Base-by-base conservation (phyloP, 2,888 invertebrate genomes). In the Bellardia bayeri region DNA sequence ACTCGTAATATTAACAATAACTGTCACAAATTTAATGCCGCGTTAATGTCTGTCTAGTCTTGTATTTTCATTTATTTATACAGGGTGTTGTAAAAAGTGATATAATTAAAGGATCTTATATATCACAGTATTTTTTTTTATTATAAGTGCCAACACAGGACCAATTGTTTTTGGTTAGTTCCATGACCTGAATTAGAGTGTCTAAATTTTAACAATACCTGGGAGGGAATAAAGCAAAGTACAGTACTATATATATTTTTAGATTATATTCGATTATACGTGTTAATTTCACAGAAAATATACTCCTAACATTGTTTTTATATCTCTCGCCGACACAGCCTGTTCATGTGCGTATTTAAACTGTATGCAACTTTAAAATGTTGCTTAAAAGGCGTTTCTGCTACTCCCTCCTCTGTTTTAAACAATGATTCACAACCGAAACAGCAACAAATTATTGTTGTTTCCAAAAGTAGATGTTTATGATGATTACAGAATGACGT, bases 1-100 rank as follows among this genome's bases (percentile, higher is more conserved):
- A 30, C 51, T 76, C 14, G 33, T 51, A 14, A 4, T 68, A 40
- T 68, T 68, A 61, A 85, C 61, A 80, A 85, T 81, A 88, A 88
- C 89, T 89, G 89, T 89, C 84, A 82, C 88, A 90, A 90, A 90
- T 90, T 90, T 90, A 90, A 89, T 40, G 88, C 88, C 88, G 86
- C 87, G 72, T 83, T 87, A 82, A 87, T 87, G 78, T 64, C 37
- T 87, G 78, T 64, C 37, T 78, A 74, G 64, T 68, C 16, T 58
- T 63, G 56, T 64, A 51, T 42, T 64, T 71, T 56, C 14, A 13
- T 78, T 42, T 63, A 71, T 42, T 76, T 11, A 58, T 11, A 80
- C 49, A 81, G 85, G 69, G 75, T 66, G 11, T 51, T 68, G 11
- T 45, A 45, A 61, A 16, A 72, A 37, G 40, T 13, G 69, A 49